These are phyloP conservation scores for Sarcophaga caerulescens DNA, from an alignment of 2,888 invertebrate species.

Conservation along the genomic window DNA sequence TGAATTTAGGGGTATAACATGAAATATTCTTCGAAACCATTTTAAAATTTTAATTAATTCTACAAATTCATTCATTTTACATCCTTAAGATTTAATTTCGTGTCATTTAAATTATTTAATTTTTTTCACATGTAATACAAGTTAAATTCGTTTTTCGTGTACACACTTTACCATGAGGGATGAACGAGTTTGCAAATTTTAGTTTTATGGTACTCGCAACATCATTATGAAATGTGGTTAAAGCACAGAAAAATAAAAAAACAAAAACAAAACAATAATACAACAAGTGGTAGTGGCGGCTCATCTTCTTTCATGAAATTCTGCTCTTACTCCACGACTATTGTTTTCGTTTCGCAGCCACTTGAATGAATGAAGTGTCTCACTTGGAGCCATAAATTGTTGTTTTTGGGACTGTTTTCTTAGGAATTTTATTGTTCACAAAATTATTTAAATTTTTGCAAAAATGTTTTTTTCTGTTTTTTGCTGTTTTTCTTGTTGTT, in stretches of 20 bases:
- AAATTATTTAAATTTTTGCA: conserved; percentile 49
- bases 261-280: not conserved
- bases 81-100: too few relatives aligned
- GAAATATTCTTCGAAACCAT: too few relatives aligned
- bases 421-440: conserved; percentile 25
- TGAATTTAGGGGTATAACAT: too few relatives aligned
- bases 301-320: not conserved
- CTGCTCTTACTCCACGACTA: not conserved
- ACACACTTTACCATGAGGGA: conserved; percentile 3
- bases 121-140: not conserved
- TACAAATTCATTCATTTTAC: too few relatives aligned
- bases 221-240: conserved; percentile 5
- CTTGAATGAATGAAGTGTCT: conserved; percentile 35
- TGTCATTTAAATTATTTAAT: too few relatives aligned
- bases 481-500: not conserved
- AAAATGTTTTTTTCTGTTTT: not conserved
- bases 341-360: not conserved
- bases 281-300: not conserved
- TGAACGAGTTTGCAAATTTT: conserved; percentile 27
- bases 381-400: not conserved
- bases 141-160: not conserved
- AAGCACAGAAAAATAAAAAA: not conserved
- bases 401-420: too few relatives aligned
- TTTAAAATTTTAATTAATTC: too few relatives aligned
- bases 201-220: not conserved